A percentile compares a stretch with the other conserved stretches of the same genome.
phyloP scores from a whole-genome alignment of 2,113 vertebrate genomes.

The Monarcha castaneiventris region DNA sequence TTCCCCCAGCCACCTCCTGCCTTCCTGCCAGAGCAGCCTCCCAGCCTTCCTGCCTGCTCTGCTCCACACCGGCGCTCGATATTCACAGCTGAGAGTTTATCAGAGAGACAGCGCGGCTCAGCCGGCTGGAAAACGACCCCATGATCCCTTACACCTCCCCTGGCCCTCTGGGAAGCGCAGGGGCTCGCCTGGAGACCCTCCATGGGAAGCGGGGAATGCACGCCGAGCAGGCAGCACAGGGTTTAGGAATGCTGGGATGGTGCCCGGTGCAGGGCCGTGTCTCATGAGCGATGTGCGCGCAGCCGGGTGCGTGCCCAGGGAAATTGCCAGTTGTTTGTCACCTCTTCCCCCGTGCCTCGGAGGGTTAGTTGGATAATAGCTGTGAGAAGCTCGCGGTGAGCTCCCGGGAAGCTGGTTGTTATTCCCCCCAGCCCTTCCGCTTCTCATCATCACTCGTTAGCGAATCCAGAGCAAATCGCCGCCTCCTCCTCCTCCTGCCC shows the following conservation, averaged over 20 bases:
- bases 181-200: neutral
- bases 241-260: neutral
- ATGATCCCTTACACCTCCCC: neutral
- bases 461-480: neutral
- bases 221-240: accelerated
- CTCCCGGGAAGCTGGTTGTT: neutral
- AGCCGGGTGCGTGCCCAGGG: neutral
- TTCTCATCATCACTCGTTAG: neutral
- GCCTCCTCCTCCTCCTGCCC: neutral
- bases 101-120: slow-evolving; percentile 46
- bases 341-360: neutral
- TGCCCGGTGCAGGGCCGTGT: neutral
- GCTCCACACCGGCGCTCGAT: neutral
- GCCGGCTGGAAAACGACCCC: neutral
- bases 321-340: neutral
- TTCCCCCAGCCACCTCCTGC: neutral
- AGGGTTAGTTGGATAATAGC: slow-evolving; percentile 4
- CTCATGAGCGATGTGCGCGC: neutral
- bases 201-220: accelerated
- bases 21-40: neutral
- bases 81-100: slow-evolving; percentile 51
- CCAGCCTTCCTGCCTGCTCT: neutral
- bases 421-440: neutral
- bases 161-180: neutral
- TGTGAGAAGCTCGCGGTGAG: neutral